Evolutionary conservation across 2,888 invertebrate genomes (phyloP), one percentile per base, ranked within the genome.

Genomic region (Ferdinandea cuprea): DNA sequence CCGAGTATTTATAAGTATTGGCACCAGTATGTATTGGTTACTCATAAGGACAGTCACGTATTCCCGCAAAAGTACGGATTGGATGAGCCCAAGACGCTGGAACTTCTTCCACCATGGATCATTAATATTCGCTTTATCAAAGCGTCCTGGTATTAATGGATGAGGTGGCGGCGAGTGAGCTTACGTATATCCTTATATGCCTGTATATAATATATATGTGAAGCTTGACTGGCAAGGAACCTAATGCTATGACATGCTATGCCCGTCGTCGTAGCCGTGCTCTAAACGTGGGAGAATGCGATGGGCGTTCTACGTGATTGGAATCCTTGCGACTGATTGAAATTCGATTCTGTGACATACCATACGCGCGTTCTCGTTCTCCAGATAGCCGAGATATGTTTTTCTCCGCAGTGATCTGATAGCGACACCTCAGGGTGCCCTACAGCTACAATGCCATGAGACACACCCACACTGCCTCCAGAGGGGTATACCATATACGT

Each of bases 61-160:
- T 21, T 11, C 59, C 59, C 71, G 59, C 65, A 50, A 54, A 74
- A n/a, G n/a, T n/a, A 21, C 65, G 40, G 21, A 59, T 69, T 65
- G 59, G 68, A 73, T 61, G 71, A 73, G 50, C 78, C 68, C 56
- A 56, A 19, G 44, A 48, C 61, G 13, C 66, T 61, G 63, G 61
- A 73, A 78, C 72, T 83, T 83, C 56, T 68, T 58, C 58, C 63
- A 56, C n/a, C 72, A 73, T 73, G 68, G 77, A 83, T 83, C 83
- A 83, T 83, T 83, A 83, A 83, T 83, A 83, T 83, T 83, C 83
- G 81, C 77, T 83, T 77, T 83, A 83, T 83, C 77, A 42, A 54
- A 83, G 65, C 44, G 50, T 46, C 66, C 30, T 42, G 77, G 77
- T 66, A 81, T 81, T 81, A 81, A 81, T 71, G 76, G 81, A 76